Base-by-base conservation (phyloP, 2,888 invertebrate genomes). In the Cataglyphis albicans region DNA sequence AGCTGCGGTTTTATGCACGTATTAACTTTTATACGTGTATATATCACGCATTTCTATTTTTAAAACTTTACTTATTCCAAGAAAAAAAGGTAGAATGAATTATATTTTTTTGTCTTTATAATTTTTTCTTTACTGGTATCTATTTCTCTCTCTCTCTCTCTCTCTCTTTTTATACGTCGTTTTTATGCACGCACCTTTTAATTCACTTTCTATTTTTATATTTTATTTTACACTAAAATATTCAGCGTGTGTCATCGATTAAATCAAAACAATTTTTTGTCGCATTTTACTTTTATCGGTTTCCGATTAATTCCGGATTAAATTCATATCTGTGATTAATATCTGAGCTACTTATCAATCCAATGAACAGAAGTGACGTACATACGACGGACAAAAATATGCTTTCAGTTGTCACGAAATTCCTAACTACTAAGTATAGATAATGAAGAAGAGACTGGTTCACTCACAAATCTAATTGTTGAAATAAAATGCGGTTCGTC, bases 401-500 rank as follows among this genome's bases (percentile, higher is more conserved):
- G 1, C 15, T 32, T 32, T 9, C 15, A 9, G 32, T 21, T 44
- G 44, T 32, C 29, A 41, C 9, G 0, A 12, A 4, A 32, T 7
- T 61, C 32, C 3, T 21, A 21, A 63, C 3, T n/a, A 59, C 1
- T 9, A 12, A 44, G 3, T 18, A 25, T 1, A 3, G n/a, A n/a
- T 38, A 59, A 52, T 86, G 63, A 15, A 44, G 21, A 64, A 52
- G 15, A 55, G 21, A 64, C n/a, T 35, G n/a, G 55, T 48, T n/a
- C 52, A 38, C 29, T 35, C 55, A 18, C 18, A 5, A 59, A 76
- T 78, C 55, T 82, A 83, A 88, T 85, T 86, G 83, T 84, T 18
- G 64, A 75, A 74, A 72, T 63, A 72, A 67, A 38, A 25, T 61
- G 64, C 48, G 12, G n/a, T 38, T 73, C 21, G 70, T 38, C 59